A percentile compares a stretch with the other conserved stretches of the same genome.
Conservation (phyloP, 2,888 invertebrate genomes). For the Caenorhabditis becei region DNA sequence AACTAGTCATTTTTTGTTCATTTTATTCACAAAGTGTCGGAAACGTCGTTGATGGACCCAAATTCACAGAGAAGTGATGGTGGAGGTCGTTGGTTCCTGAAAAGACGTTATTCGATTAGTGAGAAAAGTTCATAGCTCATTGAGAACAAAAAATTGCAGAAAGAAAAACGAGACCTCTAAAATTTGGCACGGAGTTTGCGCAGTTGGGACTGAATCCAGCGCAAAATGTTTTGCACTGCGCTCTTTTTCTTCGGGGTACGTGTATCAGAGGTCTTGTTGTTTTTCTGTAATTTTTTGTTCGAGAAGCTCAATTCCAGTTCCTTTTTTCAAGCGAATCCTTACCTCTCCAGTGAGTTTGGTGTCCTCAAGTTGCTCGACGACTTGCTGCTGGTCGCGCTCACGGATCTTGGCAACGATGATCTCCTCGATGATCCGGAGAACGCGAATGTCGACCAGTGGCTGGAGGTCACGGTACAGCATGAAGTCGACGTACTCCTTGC, state of each 20-base stretch:
- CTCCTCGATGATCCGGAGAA: constrained; percentile 12
- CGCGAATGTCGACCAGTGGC: constrained; percentile 41
- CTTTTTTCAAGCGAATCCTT: not conserved
- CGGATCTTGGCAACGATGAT: constrained; percentile 9
- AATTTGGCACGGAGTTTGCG: constrained; percentile 6
- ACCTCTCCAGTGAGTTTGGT: not conserved
- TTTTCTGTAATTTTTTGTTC: constrained; percentile 4
- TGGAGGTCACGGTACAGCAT: constrained; percentile 41
- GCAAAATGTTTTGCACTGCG: not conserved
- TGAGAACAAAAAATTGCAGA: not conserved
- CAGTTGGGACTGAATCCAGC: not conserved
- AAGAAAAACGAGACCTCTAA: not conserved
- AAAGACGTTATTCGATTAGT: constrained; percentile 18
- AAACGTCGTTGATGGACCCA: constrained; percentile 4
- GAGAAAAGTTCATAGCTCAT: not conserved
- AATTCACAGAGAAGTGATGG: not conserved
- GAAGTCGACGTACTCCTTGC: constrained; percentile 44
- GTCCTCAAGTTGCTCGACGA: not conserved
- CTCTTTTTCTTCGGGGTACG: not conserved
- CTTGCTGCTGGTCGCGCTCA: constrained; percentile 12
- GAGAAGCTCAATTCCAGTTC: not conserved
- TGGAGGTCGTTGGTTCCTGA: constrained; percentile 36
- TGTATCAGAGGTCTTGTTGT: not conserved
- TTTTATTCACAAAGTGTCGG: not conserved
- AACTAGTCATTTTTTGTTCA: constrained; percentile 18